A percentile compares a stretch with the other conserved stretches of the same genome.
Evolutionary conservation across 2,888 invertebrate species (phyloP).

Genomic region (Chrysomela aeneicollis): DNA sequence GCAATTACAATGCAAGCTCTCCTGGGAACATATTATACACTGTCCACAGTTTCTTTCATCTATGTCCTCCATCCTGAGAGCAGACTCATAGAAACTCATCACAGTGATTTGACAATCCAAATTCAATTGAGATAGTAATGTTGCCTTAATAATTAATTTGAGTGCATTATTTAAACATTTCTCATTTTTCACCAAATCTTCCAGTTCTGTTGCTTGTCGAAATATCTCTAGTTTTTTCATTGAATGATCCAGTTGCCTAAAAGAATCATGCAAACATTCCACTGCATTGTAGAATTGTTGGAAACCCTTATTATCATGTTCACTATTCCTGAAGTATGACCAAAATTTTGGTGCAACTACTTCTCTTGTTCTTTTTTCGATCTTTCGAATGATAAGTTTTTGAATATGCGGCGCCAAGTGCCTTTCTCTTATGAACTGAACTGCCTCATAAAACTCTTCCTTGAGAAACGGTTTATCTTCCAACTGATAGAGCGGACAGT

Average conservation of each 20-base stretch:
- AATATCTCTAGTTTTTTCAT: conserved; percentile 67
- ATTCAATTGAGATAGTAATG: conserved; percentile 76
- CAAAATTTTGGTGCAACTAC: conserved; percentile 72
- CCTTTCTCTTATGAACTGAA: conserved; percentile 53
- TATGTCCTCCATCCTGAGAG: conserved; percentile 65
- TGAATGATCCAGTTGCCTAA: conserved; percentile 65
- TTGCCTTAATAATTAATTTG: conserved; percentile 71
- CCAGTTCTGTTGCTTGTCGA: conserved; percentile 61
- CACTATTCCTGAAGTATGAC: conserved; percentile 67
- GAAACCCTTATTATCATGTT: conserved; percentile 68
- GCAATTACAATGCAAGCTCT: conserved; percentile 65
- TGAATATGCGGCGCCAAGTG: conserved; percentile 57
- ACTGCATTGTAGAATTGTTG: conserved; percentile 74
- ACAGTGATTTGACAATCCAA: conserved; percentile 74
- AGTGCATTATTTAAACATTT: conserved; percentile 67
- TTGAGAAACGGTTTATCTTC: conserved; percentile 44
- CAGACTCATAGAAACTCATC: conserved; percentile 78
- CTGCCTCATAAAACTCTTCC: conserved; percentile 55
- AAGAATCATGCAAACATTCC: conserved; percentile 68
- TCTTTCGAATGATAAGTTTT: conserved; percentile 56
- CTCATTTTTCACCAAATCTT: conserved; percentile 65
- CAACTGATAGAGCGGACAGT: conserved; percentile 36
- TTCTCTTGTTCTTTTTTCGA: conserved; percentile 69
- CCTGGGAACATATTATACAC: conserved; percentile 78
- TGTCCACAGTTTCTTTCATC: conserved; percentile 59